Percentiles rank a stretch among this genome's conserved stretches.
Evolutionary conservation across 2,113 vertebrate species (phyloP).

Genomic region (Neoarius graeffei): DNA sequence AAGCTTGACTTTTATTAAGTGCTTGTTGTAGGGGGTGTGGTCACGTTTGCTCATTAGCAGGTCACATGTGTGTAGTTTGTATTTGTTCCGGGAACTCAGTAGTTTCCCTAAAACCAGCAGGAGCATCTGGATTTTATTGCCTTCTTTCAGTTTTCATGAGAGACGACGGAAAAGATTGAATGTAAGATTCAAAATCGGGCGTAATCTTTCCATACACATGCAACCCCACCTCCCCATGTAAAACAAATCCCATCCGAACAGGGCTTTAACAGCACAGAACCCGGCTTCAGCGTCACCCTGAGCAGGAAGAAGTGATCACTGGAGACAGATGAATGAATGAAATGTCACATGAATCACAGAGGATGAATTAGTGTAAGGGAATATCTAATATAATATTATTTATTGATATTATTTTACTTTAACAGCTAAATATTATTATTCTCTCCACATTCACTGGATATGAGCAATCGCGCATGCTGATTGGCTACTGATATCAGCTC

Average conservation of each 20-base stretch:
- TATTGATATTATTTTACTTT: not conserved
- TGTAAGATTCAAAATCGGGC: too few species aligned
- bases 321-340: not conserved
- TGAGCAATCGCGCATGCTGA: too few species aligned
- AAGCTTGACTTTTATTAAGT: not conserved
- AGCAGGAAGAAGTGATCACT: not conserved
- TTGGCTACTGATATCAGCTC: too few species aligned
- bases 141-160: too few species aligned
- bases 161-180: too few species aligned
- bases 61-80: not conserved
- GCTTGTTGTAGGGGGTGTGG: not conserved
- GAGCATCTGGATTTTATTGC: too few species aligned
- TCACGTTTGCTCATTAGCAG: too few species aligned
- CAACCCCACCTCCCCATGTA: not conserved
- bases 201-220: too few species aligned
- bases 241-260: not conserved
- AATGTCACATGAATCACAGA: not conserved
- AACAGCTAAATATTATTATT: not conserved
- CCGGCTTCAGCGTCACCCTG: not conserved
- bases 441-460: too few species aligned
- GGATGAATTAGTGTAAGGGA: not conserved
- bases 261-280: not conserved
- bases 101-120: too few species aligned
- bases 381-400: not conserved
- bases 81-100: too few species aligned